Conservation (phyloP, 2,888 invertebrate genomes). For the Nomada fabriciana region DNA sequence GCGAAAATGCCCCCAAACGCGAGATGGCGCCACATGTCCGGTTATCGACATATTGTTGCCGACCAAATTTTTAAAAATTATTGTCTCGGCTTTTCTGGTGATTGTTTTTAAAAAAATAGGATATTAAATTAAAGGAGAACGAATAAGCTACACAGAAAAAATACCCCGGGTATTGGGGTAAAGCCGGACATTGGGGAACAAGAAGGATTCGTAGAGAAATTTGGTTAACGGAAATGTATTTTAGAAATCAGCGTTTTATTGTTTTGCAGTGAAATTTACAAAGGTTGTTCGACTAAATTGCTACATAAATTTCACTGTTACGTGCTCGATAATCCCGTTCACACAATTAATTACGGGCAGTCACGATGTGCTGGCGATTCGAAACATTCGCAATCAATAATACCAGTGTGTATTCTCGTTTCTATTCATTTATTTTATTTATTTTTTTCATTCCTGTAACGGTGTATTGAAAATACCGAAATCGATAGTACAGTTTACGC, state of each 20-base stretch:
- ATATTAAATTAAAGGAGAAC: no score
- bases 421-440: slow-evolving; percentile 1
- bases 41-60: no score
- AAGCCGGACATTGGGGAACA: no score
- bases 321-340: slow-evolving; percentile 61
- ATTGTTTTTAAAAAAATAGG: no score
- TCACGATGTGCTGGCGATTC: slow-evolving; percentile 55
- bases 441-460: slow-evolving; percentile 16
- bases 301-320: slow-evolving; percentile 70
- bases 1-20: no score
- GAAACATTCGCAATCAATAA: slow-evolving; percentile 50
- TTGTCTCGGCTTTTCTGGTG: no score
- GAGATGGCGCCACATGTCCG: no score
- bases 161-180: no score
- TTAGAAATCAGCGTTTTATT: slow-evolving; percentile 80
- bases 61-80: no score
- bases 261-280: slow-evolving; percentile 81
- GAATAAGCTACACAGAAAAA: no score
- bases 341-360: slow-evolving; percentile 49
- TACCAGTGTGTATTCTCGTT: slow-evolving; percentile 23
- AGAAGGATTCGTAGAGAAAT: neutral
- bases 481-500: slow-evolving; percentile 57
- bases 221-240: slow-evolving; percentile 46
- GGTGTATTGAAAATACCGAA: slow-evolving; percentile 54
- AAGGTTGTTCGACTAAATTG: slow-evolving; percentile 72